phyloP scores from a whole-genome alignment of 2,888 invertebrate species.

The Leucophora obtusa region DNA sequence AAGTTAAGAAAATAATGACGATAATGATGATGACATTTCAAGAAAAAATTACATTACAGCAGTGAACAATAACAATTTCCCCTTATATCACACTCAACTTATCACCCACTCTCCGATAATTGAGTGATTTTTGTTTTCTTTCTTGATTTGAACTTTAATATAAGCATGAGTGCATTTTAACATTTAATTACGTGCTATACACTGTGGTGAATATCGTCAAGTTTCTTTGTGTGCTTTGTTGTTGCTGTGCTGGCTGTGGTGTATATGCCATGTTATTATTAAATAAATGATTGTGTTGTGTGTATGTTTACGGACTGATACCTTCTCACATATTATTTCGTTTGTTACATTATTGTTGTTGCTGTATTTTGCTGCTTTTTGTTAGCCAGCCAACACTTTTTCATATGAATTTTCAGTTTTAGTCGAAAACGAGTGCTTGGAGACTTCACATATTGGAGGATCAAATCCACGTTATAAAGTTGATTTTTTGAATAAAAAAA shows the following conservation, averaged over 20 bases:
- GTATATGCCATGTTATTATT: neutral
- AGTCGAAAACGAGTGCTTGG: slow-evolving; percentile 75
- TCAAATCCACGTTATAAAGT: slow-evolving; percentile 75
- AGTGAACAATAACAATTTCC: slow-evolving; percentile 5
- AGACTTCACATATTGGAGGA: slow-evolving; percentile 78
- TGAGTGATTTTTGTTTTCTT: neutral
- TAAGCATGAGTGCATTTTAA: neutral
- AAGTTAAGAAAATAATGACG: neutral
- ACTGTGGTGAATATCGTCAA: slow-evolving; percentile 42
- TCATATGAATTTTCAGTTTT: slow-evolving; percentile 65
- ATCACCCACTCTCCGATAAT: neutral
- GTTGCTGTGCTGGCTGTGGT: slow-evolving; percentile 8
- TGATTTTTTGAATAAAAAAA: slow-evolving; percentile 41
- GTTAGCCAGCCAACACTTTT: slow-evolving; percentile 61
- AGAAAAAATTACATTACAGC: slow-evolving; percentile 1
- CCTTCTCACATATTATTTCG: slow-evolving; percentile 28
- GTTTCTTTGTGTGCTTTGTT: slow-evolving; percentile 49
- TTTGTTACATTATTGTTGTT: slow-evolving; percentile 41
- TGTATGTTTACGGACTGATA: slow-evolving; percentile 34
- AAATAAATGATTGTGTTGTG: slow-evolving; percentile 28
- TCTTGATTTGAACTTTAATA: neutral
- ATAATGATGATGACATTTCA: slow-evolving; percentile 1
- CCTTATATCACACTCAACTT: neutral
- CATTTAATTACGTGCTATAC: slow-evolving; percentile 45
- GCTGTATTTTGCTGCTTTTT: slow-evolving; percentile 40